Base-by-base conservation (phyloP, 2,797 vertebrate genomes). In the Halcyon chelicuti region DNA sequence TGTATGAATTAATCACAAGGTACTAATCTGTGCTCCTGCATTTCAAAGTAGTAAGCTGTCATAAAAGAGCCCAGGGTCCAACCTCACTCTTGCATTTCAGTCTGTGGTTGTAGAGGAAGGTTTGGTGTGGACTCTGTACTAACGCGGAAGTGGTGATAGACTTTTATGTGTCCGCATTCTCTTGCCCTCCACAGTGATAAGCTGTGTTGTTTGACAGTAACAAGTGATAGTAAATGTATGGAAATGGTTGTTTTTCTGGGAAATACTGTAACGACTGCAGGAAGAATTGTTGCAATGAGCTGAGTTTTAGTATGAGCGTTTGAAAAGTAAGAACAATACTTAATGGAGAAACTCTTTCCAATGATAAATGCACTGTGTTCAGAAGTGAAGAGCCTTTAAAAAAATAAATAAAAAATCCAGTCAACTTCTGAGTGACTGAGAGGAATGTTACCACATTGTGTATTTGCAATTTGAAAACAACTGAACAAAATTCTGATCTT, bases 1-100 rank as follows among this genome's bases (percentile, higher is more conserved):
- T 0, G 0, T 0, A 0, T 42, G 58, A 8, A 9, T 83, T 72
- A 63, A 40, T 76, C 52, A 74, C 7, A 44, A 65, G 42, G 4
- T 5, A 46, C 58, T 57, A n/a, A 17, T 52, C 67, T 33, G 7
- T 88, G 37, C 21, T 62, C 1, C 55, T 76, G 52, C 49, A 31
- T 88, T 94, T 93, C 42, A 66, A 4, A 37, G 60, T 74, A 46
- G 8, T 87, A 46, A 82, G 40, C 9, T 5, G 5, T 73, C 28
- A 1, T 19, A 14, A 49, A 47, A 35, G 76, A 92, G n/a, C 25
- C 49, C 51, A 26, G 22, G 40, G 7, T 77, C 68, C 79, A 73
- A 46, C 29, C 76, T 67, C 28, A 25, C 14, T 58, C 17, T 39
- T 91, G 28, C 6, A 3, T 93, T 92, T 88, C 40, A 88, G 72